Evolutionary conservation across 2,888 invertebrate species (phyloP).

Genomic region (Eurois occulta): DNA sequence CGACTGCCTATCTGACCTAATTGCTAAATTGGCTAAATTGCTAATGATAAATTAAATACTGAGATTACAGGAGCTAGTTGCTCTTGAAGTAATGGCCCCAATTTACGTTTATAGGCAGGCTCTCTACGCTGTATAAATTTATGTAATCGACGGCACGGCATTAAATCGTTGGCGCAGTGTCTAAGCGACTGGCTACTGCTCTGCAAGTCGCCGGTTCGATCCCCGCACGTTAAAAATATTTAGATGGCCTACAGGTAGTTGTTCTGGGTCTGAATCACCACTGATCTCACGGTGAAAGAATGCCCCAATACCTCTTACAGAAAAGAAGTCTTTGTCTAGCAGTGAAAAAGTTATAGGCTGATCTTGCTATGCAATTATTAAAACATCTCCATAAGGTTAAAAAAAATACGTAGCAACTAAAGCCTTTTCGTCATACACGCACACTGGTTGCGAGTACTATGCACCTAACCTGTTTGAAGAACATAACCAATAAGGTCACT

Average conservation of each 20-base stretch:
- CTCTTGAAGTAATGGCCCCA: background rate
- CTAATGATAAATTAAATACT: too few species aligned
- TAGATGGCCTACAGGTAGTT: background rate
- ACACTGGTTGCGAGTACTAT: background rate
- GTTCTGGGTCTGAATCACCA: background rate
- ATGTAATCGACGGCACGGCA: too few species aligned
- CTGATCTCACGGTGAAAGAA: background rate
- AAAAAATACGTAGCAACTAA: too few species aligned
- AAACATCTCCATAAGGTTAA: too few species aligned
- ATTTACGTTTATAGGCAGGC: background rate
- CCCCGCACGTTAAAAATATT: background rate
- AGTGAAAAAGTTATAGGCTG: too few species aligned
- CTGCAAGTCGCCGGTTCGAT: too few species aligned
- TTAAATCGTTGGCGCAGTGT: too few species aligned
- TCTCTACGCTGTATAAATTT: background rate
- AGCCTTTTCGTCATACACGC: background rate
- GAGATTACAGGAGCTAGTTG: background rate
- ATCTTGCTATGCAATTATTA: too few species aligned
- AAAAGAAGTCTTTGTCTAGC: too few species aligned
- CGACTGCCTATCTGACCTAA: background rate
- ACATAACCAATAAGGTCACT: background rate
- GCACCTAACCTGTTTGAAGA: background rate
- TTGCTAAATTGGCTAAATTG: background rate
- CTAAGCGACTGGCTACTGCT: too few species aligned
- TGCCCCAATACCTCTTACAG: too few species aligned